A percentile compares a stretch with the other conserved stretches of the same genome.
Conservation (phyloP, 2,888 invertebrate genomes). For the Ochropleura leucogaster region DNA sequence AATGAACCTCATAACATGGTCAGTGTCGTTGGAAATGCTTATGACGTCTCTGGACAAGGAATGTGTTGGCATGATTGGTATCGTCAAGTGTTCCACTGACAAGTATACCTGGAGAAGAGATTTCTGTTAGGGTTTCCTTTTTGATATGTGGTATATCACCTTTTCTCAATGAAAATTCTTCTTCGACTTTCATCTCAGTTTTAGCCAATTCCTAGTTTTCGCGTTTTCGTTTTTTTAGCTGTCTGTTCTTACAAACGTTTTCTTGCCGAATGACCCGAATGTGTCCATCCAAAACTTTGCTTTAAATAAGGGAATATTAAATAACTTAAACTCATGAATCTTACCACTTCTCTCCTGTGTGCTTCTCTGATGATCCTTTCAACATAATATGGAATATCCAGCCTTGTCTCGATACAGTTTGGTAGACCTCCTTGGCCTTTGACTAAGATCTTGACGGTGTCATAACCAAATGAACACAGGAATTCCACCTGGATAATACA, state of each 20-base stretch:
- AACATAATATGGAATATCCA: conserved; percentile 82
- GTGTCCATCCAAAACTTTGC: neutral
- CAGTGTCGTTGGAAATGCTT: conserved; percentile 84
- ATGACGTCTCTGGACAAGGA: conserved; percentile 84
- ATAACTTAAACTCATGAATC: conserved; percentile 37
- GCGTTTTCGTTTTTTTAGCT: no score
- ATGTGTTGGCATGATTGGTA: conserved; percentile 85
- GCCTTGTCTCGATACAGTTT: conserved; percentile 83
- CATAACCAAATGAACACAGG: conserved; percentile 85
- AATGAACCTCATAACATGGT: conserved; percentile 84
- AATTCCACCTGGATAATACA: conserved; percentile 76
- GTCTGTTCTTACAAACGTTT: neutral
- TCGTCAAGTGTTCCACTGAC: conserved; percentile 82
- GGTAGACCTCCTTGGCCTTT: conserved; percentile 87
- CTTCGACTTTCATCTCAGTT: neutral
- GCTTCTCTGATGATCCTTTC: conserved; percentile 79
- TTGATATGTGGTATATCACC: neutral
- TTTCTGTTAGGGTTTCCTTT: neutral
- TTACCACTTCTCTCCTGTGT: conserved; percentile 78
- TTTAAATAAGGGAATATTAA: neutral
- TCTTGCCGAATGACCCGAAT: neutral
- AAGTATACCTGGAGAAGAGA: conserved; percentile 79
- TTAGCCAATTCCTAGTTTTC: neutral
- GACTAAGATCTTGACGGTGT: conserved; percentile 82
- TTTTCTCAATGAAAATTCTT: neutral